Base-by-base conservation (phyloP, 2,113 vertebrate species). In the Trochalopteron elliotii region DNA sequence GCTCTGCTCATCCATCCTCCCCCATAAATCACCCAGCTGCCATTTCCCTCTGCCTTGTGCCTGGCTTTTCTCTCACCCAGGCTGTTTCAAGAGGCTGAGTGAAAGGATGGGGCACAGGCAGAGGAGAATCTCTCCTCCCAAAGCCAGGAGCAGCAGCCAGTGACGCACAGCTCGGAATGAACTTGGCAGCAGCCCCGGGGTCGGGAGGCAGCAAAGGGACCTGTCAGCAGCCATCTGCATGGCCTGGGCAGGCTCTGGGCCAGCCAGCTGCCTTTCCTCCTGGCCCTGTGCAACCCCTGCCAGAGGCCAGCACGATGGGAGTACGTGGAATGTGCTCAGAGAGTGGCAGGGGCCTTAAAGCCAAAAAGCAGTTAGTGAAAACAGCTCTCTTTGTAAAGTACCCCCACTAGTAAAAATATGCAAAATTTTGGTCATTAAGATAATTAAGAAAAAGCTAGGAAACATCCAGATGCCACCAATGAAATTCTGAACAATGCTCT, bases 391-490 rank as follows among this genome's bases (percentile, higher is more conserved):
- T 75, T 53, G 55, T 39, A 56, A 88, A 83, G 42, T 19, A 50
- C 12, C 6, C 17, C 13, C 35, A 25, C 3, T 33, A 39, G 27
- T 25, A 23, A 64, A 52, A 74, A 45, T 16, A 0, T 0, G 3
- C 16, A 30, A 47, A 31, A 47, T n/a, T 90, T 77, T 70, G 5
- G n/a, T n/a, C n/a, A n/a, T n/a, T n/a, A n/a, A n/a, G 22, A 9
- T 44, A 16, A 33, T 10, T 31, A 24, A 12, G 50, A 15, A 76
- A 82, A 71, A 76, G 15, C 30, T 60, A 72, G 75, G 87, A 82
- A 24, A 1, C 15, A 49, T 63, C 18, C 22, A 68, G 12, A 63
- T 49, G 23, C 31, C 44, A 64, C 31, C 12, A 27, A 2, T 2
- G 25, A 75, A 90, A 93, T 71, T 50, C 52, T 60, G 44, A 11